phyloP scores from a whole-genome alignment of 2,888 invertebrate species.

The Phortica okadai region DNA sequence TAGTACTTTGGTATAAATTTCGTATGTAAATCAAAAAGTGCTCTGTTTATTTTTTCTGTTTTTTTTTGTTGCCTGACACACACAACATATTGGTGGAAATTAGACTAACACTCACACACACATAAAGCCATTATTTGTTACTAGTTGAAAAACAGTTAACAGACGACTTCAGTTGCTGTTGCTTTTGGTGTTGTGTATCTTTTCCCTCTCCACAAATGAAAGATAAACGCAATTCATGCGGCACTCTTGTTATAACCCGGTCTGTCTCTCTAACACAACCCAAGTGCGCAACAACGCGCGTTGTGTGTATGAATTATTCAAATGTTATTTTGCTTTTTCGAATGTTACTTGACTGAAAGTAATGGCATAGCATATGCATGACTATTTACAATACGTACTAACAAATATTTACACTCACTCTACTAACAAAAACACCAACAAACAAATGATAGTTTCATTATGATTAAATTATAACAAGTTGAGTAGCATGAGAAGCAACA shows the following conservation, averaged over 20 bases:
- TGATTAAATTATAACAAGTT: neutral
- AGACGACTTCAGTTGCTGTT: neutral
- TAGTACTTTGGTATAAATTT: conserved; percentile 3
- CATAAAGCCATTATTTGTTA: neutral
- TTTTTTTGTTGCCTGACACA: neutral
- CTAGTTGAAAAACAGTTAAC: neutral
- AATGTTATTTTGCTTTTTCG: conserved; percentile 25
- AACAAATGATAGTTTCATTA: neutral
- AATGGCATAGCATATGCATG: neutral
- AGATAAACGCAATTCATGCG: too few species aligned
- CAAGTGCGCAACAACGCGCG: neutral
- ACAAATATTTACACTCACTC: neutral
- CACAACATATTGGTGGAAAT: neutral
- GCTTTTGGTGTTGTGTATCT: neutral
- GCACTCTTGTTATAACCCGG: too few species aligned
- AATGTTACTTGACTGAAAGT: neutral
- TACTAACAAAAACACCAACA: neutral
- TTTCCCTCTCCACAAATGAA: neutral
- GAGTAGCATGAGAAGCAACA: neutral
- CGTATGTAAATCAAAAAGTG: conserved; percentile 1
- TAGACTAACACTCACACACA: neutral
- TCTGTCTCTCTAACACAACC: neutral
- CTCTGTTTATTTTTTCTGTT: neutral
- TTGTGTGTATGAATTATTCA: conserved; percentile 20
- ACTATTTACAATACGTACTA: neutral